Conservation (phyloP, 2,113 vertebrate species). For the Budorcas taxicolor region DNA sequence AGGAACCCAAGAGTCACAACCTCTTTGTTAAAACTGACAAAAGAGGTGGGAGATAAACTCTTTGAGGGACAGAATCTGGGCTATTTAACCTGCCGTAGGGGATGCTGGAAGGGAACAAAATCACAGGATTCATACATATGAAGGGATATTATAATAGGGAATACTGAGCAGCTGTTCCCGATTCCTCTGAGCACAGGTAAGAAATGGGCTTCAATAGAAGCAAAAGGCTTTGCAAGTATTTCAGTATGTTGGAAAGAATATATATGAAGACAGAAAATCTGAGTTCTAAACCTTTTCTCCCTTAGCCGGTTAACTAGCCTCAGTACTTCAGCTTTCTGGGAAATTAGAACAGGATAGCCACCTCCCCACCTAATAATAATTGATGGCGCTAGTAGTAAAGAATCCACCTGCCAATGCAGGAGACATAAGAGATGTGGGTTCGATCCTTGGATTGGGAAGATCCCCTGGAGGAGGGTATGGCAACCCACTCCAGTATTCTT, state of each 20-base stretch:
- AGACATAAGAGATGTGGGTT: neutral
- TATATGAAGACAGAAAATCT: neutral
- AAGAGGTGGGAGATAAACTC: slow-evolving; percentile 57
- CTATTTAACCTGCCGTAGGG: slow-evolving; percentile 35
- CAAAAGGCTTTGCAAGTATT: neutral
- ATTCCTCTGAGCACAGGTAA: slow-evolving; percentile 7
- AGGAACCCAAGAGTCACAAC: slow-evolving; percentile 56
- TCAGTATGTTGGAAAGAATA: neutral
- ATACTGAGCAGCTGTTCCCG: neutral
- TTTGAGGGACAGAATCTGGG: neutral
- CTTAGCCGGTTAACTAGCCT: neutral
- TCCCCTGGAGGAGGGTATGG: neutral
- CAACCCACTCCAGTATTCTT: neutral
- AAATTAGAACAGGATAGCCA: neutral
- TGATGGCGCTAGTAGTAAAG: neutral
- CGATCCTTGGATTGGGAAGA: neutral
- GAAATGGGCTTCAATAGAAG: slow-evolving; percentile 24
- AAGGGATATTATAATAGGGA: neutral
- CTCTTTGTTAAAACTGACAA: slow-evolving; percentile 73
- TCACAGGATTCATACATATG: neutral
- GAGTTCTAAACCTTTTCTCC: neutral
- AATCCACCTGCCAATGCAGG: neutral
- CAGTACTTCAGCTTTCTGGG: neutral
- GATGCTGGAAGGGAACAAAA: slow-evolving; percentile 14
- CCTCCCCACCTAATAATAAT: neutral